Evolutionary conservation across 2,113 vertebrate species (phyloP).

Genomic region (Phoxinus phoxinus): DNA sequence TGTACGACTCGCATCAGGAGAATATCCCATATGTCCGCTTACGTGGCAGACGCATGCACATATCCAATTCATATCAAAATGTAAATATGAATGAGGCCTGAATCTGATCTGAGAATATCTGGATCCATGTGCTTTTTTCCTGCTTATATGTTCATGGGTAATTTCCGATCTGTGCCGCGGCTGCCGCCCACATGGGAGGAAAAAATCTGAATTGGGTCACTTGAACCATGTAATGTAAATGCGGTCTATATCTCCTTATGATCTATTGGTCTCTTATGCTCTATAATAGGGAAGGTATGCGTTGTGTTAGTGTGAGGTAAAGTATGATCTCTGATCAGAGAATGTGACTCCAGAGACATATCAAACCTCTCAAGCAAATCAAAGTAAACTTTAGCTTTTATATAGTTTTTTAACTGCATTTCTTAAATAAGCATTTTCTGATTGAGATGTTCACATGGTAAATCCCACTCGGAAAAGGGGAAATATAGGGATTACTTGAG

Average conservation of each 20-base stretch:
- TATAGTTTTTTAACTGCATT: neutral
- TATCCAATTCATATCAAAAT: too few relatives aligned
- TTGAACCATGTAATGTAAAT: too few relatives aligned
- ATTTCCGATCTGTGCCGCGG: too few relatives aligned
- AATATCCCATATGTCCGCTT: too few relatives aligned
- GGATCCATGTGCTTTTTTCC: too few relatives aligned
- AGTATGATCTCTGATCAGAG: slow-evolving; percentile 16
- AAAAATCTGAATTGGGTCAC: too few relatives aligned
- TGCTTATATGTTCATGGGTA: too few relatives aligned
- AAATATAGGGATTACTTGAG: neutral
- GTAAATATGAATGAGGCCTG: too few relatives aligned
- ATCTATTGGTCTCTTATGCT: neutral
- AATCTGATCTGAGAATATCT: too few relatives aligned
- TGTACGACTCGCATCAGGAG: too few relatives aligned
- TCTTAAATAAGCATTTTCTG: neutral
- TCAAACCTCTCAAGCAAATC: slow-evolving; percentile 5
- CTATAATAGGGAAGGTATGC: slow-evolving; percentile 25
- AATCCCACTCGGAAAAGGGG: neutral
- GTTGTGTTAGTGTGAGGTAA: neutral
- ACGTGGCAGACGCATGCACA: too few relatives aligned
- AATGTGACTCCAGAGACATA: neutral
- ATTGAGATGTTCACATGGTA: neutral
- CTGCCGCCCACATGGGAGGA: too few relatives aligned
- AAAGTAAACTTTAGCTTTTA: neutral
- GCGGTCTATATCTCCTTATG: neutral